Conservation (phyloP, 2,888 invertebrate genomes). For the Melanargia galathea region DNA sequence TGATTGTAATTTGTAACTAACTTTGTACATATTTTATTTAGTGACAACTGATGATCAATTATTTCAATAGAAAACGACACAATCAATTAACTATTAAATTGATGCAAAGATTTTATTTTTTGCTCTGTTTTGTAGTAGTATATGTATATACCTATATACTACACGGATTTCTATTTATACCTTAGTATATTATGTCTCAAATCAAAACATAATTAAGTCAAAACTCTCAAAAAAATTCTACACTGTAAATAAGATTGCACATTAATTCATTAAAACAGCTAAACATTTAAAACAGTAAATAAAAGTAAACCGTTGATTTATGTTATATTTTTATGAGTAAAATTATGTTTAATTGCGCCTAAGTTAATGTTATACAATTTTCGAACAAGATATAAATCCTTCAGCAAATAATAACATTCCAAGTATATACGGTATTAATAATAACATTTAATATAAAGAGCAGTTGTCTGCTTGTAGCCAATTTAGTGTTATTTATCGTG, state of each 20-base stretch:
- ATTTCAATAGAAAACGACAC: too few relatives aligned
- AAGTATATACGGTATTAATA: conserved; percentile 8
- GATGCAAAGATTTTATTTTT: too few relatives aligned
- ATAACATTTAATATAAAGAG: conserved; percentile 28
- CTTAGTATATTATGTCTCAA: too few relatives aligned
- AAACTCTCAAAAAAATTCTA: neutral
- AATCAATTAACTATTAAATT: too few relatives aligned
- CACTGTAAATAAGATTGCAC: neutral
- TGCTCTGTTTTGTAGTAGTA: too few relatives aligned
- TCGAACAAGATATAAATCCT: conserved; percentile 17
- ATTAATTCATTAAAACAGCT: conserved; percentile 4
- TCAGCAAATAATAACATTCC: conserved; percentile 7
- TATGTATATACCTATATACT: too few relatives aligned
- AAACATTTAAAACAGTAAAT: conserved; percentile 11
- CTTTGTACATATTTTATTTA: too few relatives aligned
- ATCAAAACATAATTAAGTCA: too few relatives aligned
- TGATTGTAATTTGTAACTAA: too few relatives aligned
- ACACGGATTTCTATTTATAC: too few relatives aligned
- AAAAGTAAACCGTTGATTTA: conserved; percentile 16
- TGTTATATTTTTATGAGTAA: too few relatives aligned
- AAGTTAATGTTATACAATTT: conserved; percentile 4
- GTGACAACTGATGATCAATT: too few relatives aligned
- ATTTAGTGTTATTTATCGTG: conserved; percentile 29
- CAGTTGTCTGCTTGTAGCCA: conserved; percentile 28
- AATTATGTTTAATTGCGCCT: conserved; percentile 13